A percentile compares a stretch with the other conserved stretches of the same genome.
Conservation (phyloP, 2,888 invertebrate species). For the Andricus quercusramuli region DNA sequence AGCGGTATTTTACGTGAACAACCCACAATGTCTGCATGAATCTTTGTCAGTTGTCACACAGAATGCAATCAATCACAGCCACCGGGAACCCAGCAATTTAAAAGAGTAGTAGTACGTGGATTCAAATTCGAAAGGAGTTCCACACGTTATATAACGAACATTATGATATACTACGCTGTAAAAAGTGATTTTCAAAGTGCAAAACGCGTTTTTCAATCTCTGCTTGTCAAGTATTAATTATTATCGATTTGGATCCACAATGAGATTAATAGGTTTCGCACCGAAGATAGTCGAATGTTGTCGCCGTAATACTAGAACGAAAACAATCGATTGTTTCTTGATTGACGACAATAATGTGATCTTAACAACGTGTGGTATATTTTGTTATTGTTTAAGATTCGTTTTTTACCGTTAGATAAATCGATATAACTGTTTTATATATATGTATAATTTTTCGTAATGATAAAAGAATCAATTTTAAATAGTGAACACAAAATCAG, state of each 20-base stretch:
- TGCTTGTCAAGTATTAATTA: constrained; percentile 7
- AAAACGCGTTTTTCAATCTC: neutral
- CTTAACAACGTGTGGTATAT: constrained; percentile 71
- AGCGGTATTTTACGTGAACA: neutral
- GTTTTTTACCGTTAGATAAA: constrained; percentile 69
- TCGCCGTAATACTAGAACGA: constrained; percentile 50
- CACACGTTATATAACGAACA: neutral
- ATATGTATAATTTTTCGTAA: constrained; percentile 29
- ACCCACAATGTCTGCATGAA: neutral
- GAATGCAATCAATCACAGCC: neutral
- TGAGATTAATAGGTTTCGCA: constrained; percentile 49
- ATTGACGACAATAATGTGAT: constrained; percentile 69
- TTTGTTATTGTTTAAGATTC: constrained; percentile 73
- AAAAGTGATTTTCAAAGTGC: neutral
- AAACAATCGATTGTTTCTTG: constrained; percentile 49
- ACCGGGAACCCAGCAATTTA: constrained; percentile 17
- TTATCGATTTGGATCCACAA: constrained; percentile 5
- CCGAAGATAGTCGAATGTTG: constrained; percentile 48
- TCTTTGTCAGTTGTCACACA: neutral
- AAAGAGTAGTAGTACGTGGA: neutral
- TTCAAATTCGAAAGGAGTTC: neutral
- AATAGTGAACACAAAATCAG: constrained; percentile 23
- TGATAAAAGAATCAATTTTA: constrained; percentile 10
- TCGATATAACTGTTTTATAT: constrained; percentile 66
- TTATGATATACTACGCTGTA: neutral